Conservation (phyloP, 2,888 invertebrate species). For the Nebria brevicollis region DNA sequence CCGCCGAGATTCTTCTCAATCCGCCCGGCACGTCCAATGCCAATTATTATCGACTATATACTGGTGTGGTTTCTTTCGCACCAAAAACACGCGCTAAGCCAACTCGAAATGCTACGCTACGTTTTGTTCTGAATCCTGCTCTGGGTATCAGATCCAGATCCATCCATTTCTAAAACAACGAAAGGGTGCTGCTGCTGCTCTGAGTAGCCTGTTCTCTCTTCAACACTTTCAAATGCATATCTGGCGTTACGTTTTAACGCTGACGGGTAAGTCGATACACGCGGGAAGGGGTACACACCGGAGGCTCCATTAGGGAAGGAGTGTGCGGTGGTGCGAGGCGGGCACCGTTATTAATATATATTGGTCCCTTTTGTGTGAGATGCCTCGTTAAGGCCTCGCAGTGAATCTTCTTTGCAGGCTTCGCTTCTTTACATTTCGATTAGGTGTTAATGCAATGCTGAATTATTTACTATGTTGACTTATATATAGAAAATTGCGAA, state of each 20-base stretch:
- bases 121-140: not conserved
- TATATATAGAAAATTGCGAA: slow-evolving; percentile 18
- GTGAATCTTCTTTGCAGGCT: not conserved
- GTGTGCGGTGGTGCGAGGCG: slow-evolving; percentile 30
- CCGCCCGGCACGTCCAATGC: not conserved
- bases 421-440: slow-evolving; percentile 46
- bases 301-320: not conserved
- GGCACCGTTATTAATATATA: slow-evolving; percentile 58
- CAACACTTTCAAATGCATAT: not conserved
- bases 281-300: not conserved
- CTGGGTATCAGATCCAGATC: not conserved
- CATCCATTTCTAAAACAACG: slow-evolving; percentile 21
- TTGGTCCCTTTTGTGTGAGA: slow-evolving; percentile 52
- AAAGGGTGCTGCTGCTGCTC: slow-evolving; percentile 11
- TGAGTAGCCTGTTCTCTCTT: not conserved
- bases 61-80: no score
- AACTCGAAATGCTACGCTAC: no score
- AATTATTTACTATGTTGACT: slow-evolving; percentile 46
- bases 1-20: not conserved
- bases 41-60: not conserved
- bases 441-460: slow-evolving; percentile 47
- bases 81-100: not conserved
- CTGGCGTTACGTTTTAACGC: not conserved
- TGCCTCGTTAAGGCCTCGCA: slow-evolving; percentile 11
- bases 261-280: not conserved